These are phyloP conservation scores for Pelobates cultripes DNA, from an alignment of 2,797 vertebrate species.

Conservation along the genomic window DNA sequence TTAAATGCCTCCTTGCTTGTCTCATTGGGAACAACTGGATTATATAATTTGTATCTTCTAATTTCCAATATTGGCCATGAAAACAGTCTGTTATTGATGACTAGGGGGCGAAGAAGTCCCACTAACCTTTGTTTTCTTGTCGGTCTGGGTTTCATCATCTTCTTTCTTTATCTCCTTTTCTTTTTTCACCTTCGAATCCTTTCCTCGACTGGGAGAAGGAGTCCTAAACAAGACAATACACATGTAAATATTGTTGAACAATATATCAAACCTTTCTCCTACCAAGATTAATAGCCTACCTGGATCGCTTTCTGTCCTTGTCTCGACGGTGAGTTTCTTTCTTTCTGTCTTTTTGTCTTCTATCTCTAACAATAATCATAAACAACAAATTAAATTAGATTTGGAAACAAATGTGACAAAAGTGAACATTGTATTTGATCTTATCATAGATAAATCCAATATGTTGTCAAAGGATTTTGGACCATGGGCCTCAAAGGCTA, in stretches of 20 bases:
- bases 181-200: constrained; percentile 83
- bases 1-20: too few species aligned
- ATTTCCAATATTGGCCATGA: too few species aligned
- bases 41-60: too few species aligned
- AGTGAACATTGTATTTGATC: neutral
- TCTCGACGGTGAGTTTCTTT: constrained; percentile 80
- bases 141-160: constrained; percentile 83
- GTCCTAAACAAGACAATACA: constrained; percentile 69
- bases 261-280: neutral
- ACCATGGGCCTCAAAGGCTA: neutral
- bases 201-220: constrained; percentile 82
- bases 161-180: constrained; percentile 83
- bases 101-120: too few species aligned
- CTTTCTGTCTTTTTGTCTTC: constrained; percentile 85
- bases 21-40: too few species aligned
- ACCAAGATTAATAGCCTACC: constrained; percentile 63
- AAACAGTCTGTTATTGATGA: too few species aligned
- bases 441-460: too few species aligned
- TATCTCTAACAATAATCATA: constrained; percentile 74
- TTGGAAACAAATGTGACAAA: neutral
- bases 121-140: constrained; percentile 89
- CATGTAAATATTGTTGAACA: neutral
- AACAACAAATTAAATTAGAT: neutral
- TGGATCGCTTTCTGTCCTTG: constrained; percentile 87
- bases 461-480: neutral